Conservation (phyloP, 2,113 vertebrate species). For the Pedionomus torquatus region DNA sequence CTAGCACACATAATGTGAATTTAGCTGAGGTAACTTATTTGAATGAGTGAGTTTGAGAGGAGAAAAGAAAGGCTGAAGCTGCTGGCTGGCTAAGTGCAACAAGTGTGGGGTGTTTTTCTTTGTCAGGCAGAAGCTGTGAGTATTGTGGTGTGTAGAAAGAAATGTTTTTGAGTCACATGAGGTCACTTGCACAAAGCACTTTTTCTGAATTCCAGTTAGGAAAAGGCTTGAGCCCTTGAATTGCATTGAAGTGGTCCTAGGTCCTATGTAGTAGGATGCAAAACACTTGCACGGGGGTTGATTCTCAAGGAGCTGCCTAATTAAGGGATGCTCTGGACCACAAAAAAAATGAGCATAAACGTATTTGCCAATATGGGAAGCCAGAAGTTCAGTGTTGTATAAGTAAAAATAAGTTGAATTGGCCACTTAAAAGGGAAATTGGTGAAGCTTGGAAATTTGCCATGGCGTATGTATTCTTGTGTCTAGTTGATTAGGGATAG, state of each 20-base stretch:
- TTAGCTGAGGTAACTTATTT: neutral
- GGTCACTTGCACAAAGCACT: neutral
- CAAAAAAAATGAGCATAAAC: neutral
- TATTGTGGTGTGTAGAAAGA: neutral
- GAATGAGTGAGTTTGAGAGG: neutral
- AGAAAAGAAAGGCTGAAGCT: neutral
- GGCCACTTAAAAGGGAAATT: neutral
- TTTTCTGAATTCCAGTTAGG: neutral
- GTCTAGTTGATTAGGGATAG: neutral
- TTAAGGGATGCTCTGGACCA: neutral
- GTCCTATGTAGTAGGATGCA: neutral
- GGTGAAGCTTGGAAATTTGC: neutral
- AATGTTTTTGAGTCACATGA: fast-evolving
- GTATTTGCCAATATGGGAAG: neutral
- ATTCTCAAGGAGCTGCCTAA: neutral
- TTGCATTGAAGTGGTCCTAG: neutral
- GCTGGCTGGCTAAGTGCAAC: neutral
- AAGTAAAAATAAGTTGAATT: neutral
- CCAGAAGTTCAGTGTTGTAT: neutral
- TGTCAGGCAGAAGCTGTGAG: neutral
- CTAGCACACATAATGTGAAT: neutral
- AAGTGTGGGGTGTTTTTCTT: neutral
- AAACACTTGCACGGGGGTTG: neutral
- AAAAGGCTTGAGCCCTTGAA: neutral
- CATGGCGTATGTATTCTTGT: neutral